phyloP scores from a whole-genome alignment of 2,797 vertebrate genomes.

The Eulemur albifrons region DNA sequence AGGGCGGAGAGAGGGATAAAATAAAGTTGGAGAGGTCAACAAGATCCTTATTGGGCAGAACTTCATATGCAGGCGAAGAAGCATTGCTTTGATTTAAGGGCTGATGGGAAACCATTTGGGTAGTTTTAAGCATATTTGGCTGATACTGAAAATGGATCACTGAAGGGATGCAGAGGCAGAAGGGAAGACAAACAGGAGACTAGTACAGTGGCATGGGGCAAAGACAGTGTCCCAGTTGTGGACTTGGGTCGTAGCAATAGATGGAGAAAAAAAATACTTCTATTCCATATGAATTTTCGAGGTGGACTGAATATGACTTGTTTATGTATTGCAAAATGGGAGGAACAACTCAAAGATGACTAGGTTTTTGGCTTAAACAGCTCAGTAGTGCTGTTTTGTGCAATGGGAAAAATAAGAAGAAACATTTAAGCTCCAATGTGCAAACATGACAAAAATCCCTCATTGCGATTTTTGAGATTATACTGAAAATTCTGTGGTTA shows the following conservation, averaged over 20 bases:
- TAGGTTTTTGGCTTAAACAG: not conserved
- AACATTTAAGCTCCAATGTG: not conserved
- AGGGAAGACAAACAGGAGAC: not conserved
- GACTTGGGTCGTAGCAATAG: not conserved
- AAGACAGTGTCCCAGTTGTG: not conserved
- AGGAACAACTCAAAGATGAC: not conserved
- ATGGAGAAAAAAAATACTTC: not conserved
- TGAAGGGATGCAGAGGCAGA: not conserved
- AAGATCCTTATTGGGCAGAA: not conserved
- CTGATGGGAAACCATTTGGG: not conserved
- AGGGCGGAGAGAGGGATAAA: not conserved
- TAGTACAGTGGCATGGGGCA: not conserved
- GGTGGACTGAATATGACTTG: not conserved
- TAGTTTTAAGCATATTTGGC: not conserved
- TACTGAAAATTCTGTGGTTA: not conserved
- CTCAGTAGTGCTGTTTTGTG: not conserved
- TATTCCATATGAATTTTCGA: not conserved
- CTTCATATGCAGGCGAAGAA: not conserved
- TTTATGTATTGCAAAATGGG: not conserved
- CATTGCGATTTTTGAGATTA: not conserved
- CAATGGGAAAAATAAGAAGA: not conserved
- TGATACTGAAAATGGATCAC: not conserved
- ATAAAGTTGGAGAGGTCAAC: not conserved
- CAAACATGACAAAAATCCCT: not conserved
- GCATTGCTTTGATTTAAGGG: not conserved